Evolutionary conservation across 64 coral and sea anemone species (phyloP).

Genomic region (Anthopleura sola): DNA sequence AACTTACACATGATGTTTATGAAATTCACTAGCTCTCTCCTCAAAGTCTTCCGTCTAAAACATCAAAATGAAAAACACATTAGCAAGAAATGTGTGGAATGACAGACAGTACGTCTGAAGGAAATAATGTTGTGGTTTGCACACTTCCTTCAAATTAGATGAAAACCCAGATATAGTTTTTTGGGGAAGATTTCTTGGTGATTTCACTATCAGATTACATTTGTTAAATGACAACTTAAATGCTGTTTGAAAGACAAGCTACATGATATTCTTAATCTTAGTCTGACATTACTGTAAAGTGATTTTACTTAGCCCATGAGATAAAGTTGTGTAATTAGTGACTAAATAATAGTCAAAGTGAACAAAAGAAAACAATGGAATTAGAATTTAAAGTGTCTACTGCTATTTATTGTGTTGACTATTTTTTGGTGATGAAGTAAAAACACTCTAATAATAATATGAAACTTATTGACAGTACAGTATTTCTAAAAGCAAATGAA

Average conservation of each 20-base stretch:
- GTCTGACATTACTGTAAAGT: neutral
- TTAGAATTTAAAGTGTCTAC: too few species aligned
- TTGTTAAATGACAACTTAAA: neutral
- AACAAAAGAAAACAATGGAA: too few species aligned
- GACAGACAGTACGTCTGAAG: neutral
- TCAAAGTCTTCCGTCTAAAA: slow-evolving; percentile 92
- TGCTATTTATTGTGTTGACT: too few species aligned
- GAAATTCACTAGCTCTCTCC: slow-evolving; percentile 87
- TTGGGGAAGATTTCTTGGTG: neutral
- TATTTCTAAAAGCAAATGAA: too few species aligned
- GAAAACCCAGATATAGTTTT: neutral
- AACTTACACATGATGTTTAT: slow-evolving; percentile 87
- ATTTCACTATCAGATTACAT: neutral
- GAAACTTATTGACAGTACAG: too few species aligned
- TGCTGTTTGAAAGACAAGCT: neutral
- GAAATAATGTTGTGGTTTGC: neutral
- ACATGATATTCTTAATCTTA: neutral
- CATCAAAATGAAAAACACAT: neutral
- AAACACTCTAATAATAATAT: too few species aligned
- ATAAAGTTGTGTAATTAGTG: too few species aligned
- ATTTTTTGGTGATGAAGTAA: too few species aligned
- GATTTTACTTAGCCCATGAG: too few species aligned
- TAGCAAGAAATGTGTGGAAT: neutral
- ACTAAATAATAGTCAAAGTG: too few species aligned
- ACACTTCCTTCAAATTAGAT: neutral